Conservation (phyloP, 2,113 vertebrate species). For the Prolemur simus region DNA sequence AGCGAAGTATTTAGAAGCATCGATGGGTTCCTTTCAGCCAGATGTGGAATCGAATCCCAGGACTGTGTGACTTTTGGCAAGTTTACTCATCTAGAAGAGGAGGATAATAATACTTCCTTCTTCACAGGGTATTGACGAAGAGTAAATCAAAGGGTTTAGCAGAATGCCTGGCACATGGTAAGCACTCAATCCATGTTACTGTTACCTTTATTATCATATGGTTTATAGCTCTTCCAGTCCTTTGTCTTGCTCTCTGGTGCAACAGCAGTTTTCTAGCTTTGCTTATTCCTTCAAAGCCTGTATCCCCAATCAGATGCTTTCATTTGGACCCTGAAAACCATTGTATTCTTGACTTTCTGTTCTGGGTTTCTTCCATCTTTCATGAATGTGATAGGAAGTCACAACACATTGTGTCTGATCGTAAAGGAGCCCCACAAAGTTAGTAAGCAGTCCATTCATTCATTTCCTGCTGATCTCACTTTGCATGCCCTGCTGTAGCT, state of each 20-base stretch:
- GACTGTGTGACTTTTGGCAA: slow-evolving; percentile 16
- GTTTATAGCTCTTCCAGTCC: background rate
- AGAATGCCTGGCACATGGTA: background rate
- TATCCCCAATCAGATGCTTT: background rate
- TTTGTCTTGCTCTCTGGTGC: background rate
- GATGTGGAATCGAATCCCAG: background rate
- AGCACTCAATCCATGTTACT: background rate
- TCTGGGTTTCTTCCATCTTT: background rate
- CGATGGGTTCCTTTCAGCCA: background rate
- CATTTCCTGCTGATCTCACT: background rate
- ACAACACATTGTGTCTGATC: background rate
- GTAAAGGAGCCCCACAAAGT: background rate
- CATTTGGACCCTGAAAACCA: background rate
- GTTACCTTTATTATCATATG: background rate
- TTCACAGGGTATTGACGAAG: slow-evolving; percentile 42
- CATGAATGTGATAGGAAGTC: background rate
- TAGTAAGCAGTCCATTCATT: background rate
- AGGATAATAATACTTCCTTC: slow-evolving; percentile 9
- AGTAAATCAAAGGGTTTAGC: slow-evolving; percentile 29
- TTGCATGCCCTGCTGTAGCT: background rate
- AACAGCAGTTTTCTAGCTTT: background rate
- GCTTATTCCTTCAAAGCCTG: background rate
- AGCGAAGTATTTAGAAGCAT: background rate
- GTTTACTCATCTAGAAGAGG: slow-evolving; percentile 2
- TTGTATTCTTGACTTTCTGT: background rate